phyloP scores from a whole-genome alignment of 2,113 vertebrate species.

The Orientallactaga bullata region DNA sequence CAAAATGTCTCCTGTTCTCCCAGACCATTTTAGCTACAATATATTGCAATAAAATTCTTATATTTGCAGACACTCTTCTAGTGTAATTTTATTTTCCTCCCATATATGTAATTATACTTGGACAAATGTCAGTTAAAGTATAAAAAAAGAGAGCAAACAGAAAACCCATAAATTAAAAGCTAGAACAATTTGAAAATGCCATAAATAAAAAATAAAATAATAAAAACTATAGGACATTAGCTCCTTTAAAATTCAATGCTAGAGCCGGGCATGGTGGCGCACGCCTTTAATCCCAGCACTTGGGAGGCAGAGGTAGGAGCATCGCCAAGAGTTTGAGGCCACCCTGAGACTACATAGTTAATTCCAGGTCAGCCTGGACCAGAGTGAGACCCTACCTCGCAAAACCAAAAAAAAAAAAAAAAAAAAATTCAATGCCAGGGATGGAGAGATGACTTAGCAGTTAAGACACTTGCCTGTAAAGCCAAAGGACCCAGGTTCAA shows the following conservation, averaged over 20 bases:
- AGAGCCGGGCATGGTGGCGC: too few species aligned
- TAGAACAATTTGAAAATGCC: conserved; percentile 37
- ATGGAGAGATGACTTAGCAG: too few species aligned
- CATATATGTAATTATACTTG: conserved; percentile 88
- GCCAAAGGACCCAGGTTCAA: too few species aligned
- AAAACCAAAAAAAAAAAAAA: too few species aligned
- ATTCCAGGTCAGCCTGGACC: too few species aligned
- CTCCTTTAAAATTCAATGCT: conserved; percentile 63
- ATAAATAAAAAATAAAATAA: conserved; percentile 82
- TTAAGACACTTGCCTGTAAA: too few species aligned
- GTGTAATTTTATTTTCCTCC: conserved; percentile 84
- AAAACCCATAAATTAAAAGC: conserved; percentile 82
- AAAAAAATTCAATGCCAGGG: conserved; percentile 28
- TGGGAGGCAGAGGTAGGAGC: too few species aligned
- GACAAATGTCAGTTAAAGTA: conserved; percentile 87
- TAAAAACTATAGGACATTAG: conserved; percentile 71
- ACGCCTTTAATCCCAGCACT: too few species aligned
- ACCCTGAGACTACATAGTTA: too few species aligned
- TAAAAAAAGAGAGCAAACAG: conserved; percentile 75
- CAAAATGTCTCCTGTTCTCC: conserved; percentile 88
- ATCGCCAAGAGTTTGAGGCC: too few species aligned
- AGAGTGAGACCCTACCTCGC: too few species aligned
- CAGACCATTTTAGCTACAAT: conserved; percentile 91
- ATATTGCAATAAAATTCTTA: conserved; percentile 93
- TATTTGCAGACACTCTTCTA: conserved; percentile 89